These are phyloP conservation scores for Sepiola atlantica DNA, from an alignment of 2,888 invertebrate species.

Conservation along the genomic window DNA sequence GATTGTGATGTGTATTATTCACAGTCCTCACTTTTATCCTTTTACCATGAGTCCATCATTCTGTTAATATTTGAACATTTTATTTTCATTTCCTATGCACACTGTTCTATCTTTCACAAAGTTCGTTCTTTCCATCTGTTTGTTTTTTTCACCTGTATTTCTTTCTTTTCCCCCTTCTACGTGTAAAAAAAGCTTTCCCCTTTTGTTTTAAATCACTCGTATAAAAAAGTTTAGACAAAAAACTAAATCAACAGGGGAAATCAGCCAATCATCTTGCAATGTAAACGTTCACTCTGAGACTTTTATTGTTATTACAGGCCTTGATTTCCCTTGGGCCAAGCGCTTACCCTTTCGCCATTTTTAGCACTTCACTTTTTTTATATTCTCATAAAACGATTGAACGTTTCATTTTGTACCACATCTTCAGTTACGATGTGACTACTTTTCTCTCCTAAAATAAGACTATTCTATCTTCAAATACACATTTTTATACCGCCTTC, in stretches of 20 bases:
- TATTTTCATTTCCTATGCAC: background rate
- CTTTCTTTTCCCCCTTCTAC: background rate
- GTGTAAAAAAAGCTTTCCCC: background rate
- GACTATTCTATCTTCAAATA: too few relatives aligned
- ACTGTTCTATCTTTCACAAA: too few relatives aligned
- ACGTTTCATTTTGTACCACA: background rate
- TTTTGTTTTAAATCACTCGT: background rate
- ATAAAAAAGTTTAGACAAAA: background rate
- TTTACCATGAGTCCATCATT: background rate
- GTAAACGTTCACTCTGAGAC: background rate
- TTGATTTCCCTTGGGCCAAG: slow-evolving; percentile 32
- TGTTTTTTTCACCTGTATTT: background rate
- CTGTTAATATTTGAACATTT: background rate
- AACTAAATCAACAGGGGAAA: background rate
- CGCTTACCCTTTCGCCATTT: background rate
- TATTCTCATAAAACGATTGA: background rate
- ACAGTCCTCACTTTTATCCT: too few relatives aligned
- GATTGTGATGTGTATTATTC: too few relatives aligned
- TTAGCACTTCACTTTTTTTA: background rate
- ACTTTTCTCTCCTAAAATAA: background rate
- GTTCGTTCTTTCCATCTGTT: background rate
- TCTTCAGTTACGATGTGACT: background rate
- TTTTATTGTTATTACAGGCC: background rate
- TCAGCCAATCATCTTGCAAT: background rate
- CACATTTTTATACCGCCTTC: too few relatives aligned